Evolutionary conservation across 2,797 vertebrate genomes (phyloP).

Genomic region (Clarias laeviceps): DNA sequence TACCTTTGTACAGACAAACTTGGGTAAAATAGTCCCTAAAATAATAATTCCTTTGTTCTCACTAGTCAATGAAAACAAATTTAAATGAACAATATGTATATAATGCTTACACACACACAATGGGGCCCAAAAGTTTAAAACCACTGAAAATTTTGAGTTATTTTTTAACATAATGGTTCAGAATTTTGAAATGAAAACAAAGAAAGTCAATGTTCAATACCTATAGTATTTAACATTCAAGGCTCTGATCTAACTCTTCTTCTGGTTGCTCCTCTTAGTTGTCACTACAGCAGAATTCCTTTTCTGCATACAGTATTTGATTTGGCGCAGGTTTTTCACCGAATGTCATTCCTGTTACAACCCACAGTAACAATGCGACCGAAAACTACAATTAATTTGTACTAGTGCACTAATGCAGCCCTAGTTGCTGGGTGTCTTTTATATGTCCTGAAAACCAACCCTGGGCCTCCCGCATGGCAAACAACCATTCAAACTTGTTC

Average conservation of each 20-base stretch:
- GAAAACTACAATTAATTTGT: no score
- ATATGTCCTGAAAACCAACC: no score
- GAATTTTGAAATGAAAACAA: neutral
- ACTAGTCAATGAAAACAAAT: neutral
- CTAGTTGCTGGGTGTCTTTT: no score
- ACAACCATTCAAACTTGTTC: no score
- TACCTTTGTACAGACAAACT: neutral
- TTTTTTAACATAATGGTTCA: neutral
- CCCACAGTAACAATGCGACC: no score
- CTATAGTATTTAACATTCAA: neutral
- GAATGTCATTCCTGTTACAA: no score
- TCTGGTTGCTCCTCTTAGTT: no score
- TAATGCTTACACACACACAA: neutral
- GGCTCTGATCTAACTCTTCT: neutral
- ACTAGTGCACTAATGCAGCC: no score
- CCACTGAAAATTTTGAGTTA: neutral
- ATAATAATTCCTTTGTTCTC: neutral
- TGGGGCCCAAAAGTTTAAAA: neutral
- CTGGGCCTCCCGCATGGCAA: no score
- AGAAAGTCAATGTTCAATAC: neutral
- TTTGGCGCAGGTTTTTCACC: no score
- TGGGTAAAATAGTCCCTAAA: neutral
- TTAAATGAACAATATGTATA: neutral
- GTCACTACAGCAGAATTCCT: no score
- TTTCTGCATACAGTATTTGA: no score